These are phyloP conservation scores for Cherax destructor DNA, from an alignment of 1,140 invertebrate genomes.

Conservation along the genomic window DNA sequence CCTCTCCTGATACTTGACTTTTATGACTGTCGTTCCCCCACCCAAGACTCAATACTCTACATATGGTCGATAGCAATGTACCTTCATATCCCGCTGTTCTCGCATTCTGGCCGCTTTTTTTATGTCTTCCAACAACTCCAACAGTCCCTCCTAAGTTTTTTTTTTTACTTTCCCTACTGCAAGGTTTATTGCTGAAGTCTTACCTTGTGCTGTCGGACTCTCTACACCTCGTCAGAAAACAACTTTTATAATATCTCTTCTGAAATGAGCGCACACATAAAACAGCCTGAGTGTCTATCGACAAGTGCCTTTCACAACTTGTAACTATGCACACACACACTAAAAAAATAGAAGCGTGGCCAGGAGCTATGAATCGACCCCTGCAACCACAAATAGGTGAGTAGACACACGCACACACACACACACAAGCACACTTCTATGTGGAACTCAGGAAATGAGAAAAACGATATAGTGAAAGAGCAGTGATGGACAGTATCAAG, in stretches of 20 bases:
- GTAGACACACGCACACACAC: not conserved
- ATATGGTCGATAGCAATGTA: slow-evolving; percentile 16
- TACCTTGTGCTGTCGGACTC: not conserved
- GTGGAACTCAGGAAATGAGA: too few relatives aligned
- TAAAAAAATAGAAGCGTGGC: too few relatives aligned
- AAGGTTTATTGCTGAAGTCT: not conserved
- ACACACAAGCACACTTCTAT: not conserved
- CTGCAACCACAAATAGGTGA: too few relatives aligned
- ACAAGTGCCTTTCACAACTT: too few relatives aligned
- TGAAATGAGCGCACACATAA: not conserved
- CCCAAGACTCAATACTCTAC: slow-evolving; percentile 30
- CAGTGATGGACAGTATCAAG: too few relatives aligned
- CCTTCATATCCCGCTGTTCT: slow-evolving; percentile 6
- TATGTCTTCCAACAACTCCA: slow-evolving; percentile 18
- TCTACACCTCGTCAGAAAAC: not conserved
- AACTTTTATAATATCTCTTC: not conserved
- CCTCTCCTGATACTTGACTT: slow-evolving; percentile 30
- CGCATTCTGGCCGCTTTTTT: slow-evolving; percentile 16
- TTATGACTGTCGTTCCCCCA: slow-evolving; percentile 19
- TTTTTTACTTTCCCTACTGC: slow-evolving; percentile 1
- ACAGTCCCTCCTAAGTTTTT: not conserved
- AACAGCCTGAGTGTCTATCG: too few relatives aligned
- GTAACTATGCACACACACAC: too few relatives aligned
- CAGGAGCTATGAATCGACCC: too few relatives aligned
- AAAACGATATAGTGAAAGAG: too few relatives aligned